Evolutionary conservation across 2,113 vertebrate species (phyloP).

Genomic region (Puffinus mauretanicus): DNA sequence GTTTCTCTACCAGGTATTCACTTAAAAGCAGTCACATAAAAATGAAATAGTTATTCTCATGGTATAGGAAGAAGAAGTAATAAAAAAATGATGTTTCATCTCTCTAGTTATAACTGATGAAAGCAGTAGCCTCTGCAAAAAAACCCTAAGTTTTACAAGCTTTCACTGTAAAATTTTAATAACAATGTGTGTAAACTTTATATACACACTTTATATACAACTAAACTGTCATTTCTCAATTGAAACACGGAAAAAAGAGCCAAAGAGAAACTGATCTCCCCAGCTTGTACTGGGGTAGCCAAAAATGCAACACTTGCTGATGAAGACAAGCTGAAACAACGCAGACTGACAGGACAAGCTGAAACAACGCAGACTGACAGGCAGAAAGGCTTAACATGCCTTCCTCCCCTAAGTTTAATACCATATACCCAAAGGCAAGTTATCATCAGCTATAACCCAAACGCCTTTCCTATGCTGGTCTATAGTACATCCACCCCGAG

Average conservation of each 20-base stretch:
- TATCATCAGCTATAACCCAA: neutral
- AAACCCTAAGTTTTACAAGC: neutral
- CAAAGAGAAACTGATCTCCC: neutral
- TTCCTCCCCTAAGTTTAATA: neutral
- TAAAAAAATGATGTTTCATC: neutral
- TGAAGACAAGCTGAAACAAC: neutral
- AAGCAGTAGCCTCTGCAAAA: neutral
- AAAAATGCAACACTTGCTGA: neutral
- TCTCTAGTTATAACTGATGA: neutral
- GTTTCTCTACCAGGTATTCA: neutral
- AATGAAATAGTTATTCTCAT: neutral
- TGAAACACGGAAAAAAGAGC: neutral
- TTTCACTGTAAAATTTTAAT: neutral
- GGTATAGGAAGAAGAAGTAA: neutral
- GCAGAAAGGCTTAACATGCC: neutral
- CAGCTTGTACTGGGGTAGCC: neutral
- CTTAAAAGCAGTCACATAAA: neutral
- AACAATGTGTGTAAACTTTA: neutral
- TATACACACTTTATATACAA: neutral
- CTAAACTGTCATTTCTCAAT: neutral
- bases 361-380: neutral
- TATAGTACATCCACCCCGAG: neutral
- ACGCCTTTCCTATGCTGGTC: neutral
- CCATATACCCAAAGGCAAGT: neutral
- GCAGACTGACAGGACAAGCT: neutral